Conservation (phyloP, 2,113 vertebrate species). For the Phyllostomus discolor region DNA sequence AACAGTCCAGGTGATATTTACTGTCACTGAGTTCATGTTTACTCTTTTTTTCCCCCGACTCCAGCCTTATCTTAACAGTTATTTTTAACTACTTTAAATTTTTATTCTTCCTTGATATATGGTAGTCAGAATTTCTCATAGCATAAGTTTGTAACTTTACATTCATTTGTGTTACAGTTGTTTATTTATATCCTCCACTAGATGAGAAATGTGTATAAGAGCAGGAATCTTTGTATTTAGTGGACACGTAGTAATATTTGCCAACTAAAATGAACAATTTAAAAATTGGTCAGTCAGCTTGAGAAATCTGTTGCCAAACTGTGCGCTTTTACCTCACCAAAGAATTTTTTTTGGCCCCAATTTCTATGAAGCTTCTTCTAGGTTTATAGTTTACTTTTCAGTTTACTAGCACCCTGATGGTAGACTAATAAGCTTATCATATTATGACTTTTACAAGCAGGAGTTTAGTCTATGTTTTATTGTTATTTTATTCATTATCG, state of each 20-base stretch:
- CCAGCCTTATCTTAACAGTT: not conserved
- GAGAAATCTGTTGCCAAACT: not conserved
- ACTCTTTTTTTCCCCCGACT: not conserved
- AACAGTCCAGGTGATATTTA: constrained; percentile 94
- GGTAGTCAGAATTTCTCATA: not conserved
- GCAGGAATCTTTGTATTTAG: not conserved
- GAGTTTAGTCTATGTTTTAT: not conserved
- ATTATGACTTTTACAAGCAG: not conserved
- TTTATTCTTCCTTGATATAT: constrained; percentile 14
- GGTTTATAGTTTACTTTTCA: not conserved
- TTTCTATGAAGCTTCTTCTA: not conserved
- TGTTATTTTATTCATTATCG: not conserved
- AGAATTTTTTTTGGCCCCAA: not conserved
- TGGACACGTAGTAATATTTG: not conserved
- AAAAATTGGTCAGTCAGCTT: not conserved
- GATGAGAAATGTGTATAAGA: not conserved
- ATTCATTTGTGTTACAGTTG: not conserved
- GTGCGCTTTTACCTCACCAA: not conserved
- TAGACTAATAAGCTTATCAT: not conserved
- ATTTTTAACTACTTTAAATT: constrained; percentile 15
- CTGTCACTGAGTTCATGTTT: constrained; percentile 24
- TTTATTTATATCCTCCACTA: not conserved
- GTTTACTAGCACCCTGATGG: not conserved
- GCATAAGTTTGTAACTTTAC: constrained; percentile 16
- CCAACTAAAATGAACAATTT: constrained; percentile 18